These are phyloP conservation scores for Epicauta chinensis DNA, from an alignment of 1,140 invertebrate species.

Conservation along the genomic window DNA sequence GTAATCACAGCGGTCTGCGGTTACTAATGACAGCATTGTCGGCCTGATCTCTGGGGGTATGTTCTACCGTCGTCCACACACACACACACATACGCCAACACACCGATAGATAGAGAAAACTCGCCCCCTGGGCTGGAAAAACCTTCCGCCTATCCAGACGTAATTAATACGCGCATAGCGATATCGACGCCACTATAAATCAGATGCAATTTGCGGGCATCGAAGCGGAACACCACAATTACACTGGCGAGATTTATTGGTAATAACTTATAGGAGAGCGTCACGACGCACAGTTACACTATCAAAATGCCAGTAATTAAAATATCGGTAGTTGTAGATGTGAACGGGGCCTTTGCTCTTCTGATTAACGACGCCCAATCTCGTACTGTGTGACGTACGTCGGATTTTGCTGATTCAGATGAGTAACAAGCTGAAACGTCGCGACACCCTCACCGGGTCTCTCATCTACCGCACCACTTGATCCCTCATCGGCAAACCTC, in stretches of 20 bases:
- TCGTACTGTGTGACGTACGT: slow-evolving; percentile 1
- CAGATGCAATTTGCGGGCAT: slow-evolving; percentile 26
- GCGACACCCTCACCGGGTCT: background rate
- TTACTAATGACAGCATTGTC: slow-evolving; percentile 19
- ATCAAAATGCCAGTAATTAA: slow-evolving; percentile 6
- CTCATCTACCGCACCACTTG: background rate
- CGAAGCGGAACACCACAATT: slow-evolving; percentile 31
- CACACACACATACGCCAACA: too few species aligned
- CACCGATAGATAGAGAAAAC: too few species aligned
- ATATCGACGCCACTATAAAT: slow-evolving; percentile 25
- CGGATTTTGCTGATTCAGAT: slow-evolving; percentile 13
- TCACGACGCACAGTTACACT: too few species aligned
- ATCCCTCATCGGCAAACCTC: background rate
- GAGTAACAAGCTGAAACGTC: slow-evolving; percentile 6
- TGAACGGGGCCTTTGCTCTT: too few species aligned
- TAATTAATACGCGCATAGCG: slow-evolving; percentile 15
- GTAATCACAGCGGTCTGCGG: slow-evolving; percentile 2
- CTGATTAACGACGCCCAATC: slow-evolving; percentile 8
- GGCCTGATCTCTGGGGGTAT: background rate
- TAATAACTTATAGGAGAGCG: slow-evolving; percentile 28
- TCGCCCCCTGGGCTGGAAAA: background rate
- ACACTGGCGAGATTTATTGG: slow-evolving; percentile 32
- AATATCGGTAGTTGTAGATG: background rate
- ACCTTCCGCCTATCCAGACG: slow-evolving; percentile 4
- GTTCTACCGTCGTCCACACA: background rate